These are phyloP conservation scores for Pterois miles DNA, from an alignment of 2,797 vertebrate species.

Conservation along the genomic window DNA sequence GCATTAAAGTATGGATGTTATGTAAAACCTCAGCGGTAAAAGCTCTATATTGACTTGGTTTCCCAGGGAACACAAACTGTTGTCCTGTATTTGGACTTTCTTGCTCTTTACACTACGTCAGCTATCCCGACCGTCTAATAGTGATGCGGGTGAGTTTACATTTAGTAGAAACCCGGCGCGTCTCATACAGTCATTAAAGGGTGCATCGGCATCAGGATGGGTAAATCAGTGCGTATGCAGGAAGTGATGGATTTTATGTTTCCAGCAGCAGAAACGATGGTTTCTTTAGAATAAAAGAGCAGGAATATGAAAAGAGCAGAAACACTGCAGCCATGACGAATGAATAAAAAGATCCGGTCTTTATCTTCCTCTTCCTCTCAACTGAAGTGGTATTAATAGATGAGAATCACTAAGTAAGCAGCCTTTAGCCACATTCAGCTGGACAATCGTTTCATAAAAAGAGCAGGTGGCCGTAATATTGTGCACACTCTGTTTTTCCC, in stretches of 20 bases:
- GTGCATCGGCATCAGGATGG: too few species aligned
- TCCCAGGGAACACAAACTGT: too few species aligned
- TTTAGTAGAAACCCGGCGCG: too few species aligned
- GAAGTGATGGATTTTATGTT: neutral
- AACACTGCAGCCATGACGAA: neutral
- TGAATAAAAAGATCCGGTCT: neutral
- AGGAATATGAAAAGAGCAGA: neutral
- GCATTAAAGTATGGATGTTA: too few species aligned
- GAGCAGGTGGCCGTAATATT: constrained; percentile 27
- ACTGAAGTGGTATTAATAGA: neutral
- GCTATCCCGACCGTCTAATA: too few species aligned
- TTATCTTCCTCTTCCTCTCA: neutral
- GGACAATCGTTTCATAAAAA: neutral
- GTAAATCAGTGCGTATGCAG: neutral
- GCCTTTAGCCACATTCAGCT: neutral
- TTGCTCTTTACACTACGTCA: too few species aligned
- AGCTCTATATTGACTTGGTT: too few species aligned
- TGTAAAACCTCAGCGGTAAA: too few species aligned
- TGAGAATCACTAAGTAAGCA: neutral
- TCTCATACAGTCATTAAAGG: too few species aligned
- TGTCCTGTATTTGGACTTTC: too few species aligned
- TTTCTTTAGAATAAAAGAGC: neutral
- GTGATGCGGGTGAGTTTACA: too few species aligned
- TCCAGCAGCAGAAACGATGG: neutral
- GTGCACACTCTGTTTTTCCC: neutral